Percentiles rank a stretch among this genome's conserved stretches.
Conservation (phyloP, 1,140 invertebrate genomes). For the Cyclina sinensis region DNA sequence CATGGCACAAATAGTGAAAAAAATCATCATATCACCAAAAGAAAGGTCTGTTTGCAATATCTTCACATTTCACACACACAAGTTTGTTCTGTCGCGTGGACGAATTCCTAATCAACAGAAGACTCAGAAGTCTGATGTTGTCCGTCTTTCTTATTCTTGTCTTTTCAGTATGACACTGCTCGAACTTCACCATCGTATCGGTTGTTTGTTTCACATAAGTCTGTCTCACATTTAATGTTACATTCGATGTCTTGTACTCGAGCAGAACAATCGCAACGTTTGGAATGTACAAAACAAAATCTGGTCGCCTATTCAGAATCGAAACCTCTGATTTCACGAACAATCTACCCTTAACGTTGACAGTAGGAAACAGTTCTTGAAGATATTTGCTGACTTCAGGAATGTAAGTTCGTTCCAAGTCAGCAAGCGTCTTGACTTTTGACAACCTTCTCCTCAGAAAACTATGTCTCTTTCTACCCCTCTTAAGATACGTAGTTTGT, state of each 20-base stretch:
- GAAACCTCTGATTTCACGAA: background rate
- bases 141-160: background rate
- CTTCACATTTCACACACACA: background rate
- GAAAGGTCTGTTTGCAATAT: background rate
- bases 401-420: background rate
- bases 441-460: background rate
- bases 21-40: background rate
- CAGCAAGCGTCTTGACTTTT: background rate
- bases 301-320: constrained; percentile 24
- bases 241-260: constrained; percentile 9
- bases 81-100: background rate
- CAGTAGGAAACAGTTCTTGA: background rate
- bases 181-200: background rate
- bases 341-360: background rate
- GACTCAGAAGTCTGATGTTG: background rate
- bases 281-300: constrained; percentile 5
- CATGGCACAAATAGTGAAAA: too few relatives aligned
- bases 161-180: background rate
- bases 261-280: constrained; percentile 1
- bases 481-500: background rate
- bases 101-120: constrained; percentile 15
- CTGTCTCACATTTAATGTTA: background rate
- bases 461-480: background rate
- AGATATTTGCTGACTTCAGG: background rate
- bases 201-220: background rate